Conservation (phyloP, 2,113 vertebrate genomes). For the Epinephelus cyanopodus region DNA sequence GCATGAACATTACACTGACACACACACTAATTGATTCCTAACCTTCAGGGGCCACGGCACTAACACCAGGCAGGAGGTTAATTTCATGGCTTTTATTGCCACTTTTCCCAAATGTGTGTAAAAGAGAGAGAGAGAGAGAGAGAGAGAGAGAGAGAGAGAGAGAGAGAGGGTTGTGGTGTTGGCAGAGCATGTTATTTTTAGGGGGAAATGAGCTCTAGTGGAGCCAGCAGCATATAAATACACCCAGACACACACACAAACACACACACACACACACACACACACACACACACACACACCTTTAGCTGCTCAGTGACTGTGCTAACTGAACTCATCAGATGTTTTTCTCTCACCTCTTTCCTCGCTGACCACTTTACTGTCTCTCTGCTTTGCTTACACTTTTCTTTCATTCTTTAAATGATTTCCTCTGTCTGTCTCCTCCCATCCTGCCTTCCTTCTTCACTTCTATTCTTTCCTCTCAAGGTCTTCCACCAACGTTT, state of each 20-base stretch:
- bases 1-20: neutral
- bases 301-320: slow-evolving; percentile 16
- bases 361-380: neutral
- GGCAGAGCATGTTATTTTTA: slow-evolving; percentile 81
- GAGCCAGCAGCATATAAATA: slow-evolving; percentile 80
- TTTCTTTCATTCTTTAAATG: neutral
- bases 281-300: slow-evolving; percentile 21
- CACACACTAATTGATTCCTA: slow-evolving; percentile 39
- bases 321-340: slow-evolving; percentile 60
- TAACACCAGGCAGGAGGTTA: slow-evolving; percentile 64
- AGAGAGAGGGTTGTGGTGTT: slow-evolving; percentile 70
- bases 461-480: slow-evolving; percentile 27
- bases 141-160: neutral
- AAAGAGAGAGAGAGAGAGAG: neutral
- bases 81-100: slow-evolving; percentile 71
- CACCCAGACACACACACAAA: slow-evolving; percentile 42
- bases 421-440: neutral
- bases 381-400: neutral
- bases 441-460: slow-evolving; percentile 12
- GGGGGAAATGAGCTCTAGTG: slow-evolving; percentile 81
- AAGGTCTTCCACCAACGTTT: slow-evolving; percentile 16
- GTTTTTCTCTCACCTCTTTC: slow-evolving; percentile 19
- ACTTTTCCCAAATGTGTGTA: slow-evolving; percentile 66
- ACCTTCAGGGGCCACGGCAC: slow-evolving; percentile 28
- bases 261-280: too few species aligned